Evolutionary conservation across 2,888 invertebrate species (phyloP), one percentile per base, ranked within the genome.

Genomic region (Petrolisthes cinctipes): DNA sequence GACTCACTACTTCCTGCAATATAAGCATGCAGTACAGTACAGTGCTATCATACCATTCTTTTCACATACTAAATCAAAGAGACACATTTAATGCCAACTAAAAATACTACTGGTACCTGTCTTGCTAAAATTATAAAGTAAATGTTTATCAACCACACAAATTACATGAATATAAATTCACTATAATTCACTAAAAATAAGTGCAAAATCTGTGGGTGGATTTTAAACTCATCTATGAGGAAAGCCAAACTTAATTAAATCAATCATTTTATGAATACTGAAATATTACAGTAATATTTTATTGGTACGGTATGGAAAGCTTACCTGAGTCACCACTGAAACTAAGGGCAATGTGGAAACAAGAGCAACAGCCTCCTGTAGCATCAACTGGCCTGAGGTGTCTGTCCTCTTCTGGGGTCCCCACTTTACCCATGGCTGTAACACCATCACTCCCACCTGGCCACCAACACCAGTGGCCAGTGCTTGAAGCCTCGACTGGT

Each of bases 341-440:
- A 97, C 97, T 83, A 94, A 93, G 2, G 95, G 94, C 82, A 97
- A 92, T 0, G 96, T 96, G 82, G 94, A 93, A 7, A 96, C 93
- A 4, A 97, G 93, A 0, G 96, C 94, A 86, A 94, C 94, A 0
- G 97, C 95, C 93, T 97, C 97, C 20, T 94, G 94, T 54, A 97
- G 91, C 92, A 96, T 95, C 86, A 95, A 93, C 68, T 95, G 93
- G 0, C 95, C 95, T n/a, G 94, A 94, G 0, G 95, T 94, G 51
- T 93, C 93, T 5, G 91, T 92, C 75, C 93, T 93, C 91, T 94
- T 95, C 11, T 94, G 93, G 0, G 93, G 93, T 0, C 95, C 95
- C 95, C 95, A 96, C 93, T 96, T 96, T 0, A 96, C 93, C 91
- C 94, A 95, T 0, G 96, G 96, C 92, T 96, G 96, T 89, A 96